These are phyloP conservation scores for Oryzias woworae DNA, from an alignment of 2,113 vertebrate genomes.

Conservation along the genomic window DNA sequence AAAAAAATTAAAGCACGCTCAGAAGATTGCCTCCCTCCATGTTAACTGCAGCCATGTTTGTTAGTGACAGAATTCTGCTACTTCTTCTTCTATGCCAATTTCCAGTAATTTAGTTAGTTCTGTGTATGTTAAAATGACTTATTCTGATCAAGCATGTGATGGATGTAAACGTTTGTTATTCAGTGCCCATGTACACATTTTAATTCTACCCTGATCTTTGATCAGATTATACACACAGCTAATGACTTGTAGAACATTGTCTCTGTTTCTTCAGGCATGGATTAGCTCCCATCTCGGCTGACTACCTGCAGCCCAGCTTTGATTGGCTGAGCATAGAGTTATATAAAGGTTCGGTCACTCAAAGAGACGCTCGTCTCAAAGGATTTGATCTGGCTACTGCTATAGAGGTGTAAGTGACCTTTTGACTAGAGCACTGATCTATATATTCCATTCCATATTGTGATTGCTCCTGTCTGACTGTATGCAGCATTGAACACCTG, in stretches of 20 bases:
- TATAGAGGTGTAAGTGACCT: constrained; percentile 87
- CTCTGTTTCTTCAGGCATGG: constrained; percentile 69
- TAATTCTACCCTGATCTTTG: no score
- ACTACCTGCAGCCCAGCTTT: constrained; percentile 84
- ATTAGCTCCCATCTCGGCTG: constrained; percentile 79
- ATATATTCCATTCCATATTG: background rate
- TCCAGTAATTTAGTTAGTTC: no score
- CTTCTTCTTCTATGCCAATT: no score
- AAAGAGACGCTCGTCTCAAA: constrained; percentile 85
- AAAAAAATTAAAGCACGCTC: no score
- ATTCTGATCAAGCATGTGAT: no score
- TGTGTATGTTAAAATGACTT: no score
- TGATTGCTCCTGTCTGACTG: constrained; percentile 3
- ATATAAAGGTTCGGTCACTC: constrained; percentile 87
- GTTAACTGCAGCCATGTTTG: no score
- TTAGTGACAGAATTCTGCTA: no score
- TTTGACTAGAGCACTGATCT: background rate
- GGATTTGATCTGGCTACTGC: constrained; percentile 90
- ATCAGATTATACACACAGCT: no score
- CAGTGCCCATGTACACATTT: no score
- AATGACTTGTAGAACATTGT: background rate
- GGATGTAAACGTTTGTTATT: no score
- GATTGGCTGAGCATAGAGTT: constrained; percentile 82
- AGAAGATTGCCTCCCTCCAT: no score
- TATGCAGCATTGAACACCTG: constrained; percentile 90